Evolutionary conservation across 2,113 vertebrate genomes (phyloP).

Genomic region (Romanogobio albipinnatus): DNA sequence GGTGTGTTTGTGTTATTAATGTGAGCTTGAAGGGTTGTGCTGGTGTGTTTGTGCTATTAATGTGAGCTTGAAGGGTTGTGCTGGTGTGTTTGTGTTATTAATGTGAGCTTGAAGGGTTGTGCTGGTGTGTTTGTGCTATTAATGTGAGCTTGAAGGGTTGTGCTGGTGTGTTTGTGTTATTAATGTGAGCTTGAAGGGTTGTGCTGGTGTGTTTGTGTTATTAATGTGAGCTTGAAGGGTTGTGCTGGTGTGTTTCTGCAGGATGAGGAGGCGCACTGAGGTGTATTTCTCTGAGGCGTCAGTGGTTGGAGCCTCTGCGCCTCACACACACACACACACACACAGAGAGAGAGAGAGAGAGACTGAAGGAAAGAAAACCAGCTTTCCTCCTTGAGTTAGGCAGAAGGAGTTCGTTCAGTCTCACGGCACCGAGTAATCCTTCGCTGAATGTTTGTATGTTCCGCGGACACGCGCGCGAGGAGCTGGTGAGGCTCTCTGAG

Average conservation of each 20-base stretch:
- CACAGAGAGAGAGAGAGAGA: too few relatives aligned
- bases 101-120: too few relatives aligned
- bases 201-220: background rate
- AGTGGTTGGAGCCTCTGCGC: constrained; percentile 69
- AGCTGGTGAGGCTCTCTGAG: background rate
- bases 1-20: too few relatives aligned
- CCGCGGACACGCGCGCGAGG: background rate
- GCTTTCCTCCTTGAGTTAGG: constrained; percentile 1
- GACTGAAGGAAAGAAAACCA: background rate
- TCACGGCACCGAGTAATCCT: background rate
- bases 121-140: background rate
- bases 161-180: too few relatives aligned
- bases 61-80: background rate
- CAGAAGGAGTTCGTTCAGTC: background rate
- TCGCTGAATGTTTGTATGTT: background rate
- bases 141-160: too few relatives aligned
- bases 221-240: background rate
- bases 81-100: too few relatives aligned
- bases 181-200: too few relatives aligned
- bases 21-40: too few relatives aligned
- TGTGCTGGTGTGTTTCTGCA: background rate
- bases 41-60: background rate
- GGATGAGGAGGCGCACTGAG: constrained; percentile 1
- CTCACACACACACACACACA: background rate
- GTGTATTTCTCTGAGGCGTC: constrained; percentile 69